phyloP scores from a whole-genome alignment of 2,888 invertebrate species.

The Scrobipalpa atriplicella region DNA sequence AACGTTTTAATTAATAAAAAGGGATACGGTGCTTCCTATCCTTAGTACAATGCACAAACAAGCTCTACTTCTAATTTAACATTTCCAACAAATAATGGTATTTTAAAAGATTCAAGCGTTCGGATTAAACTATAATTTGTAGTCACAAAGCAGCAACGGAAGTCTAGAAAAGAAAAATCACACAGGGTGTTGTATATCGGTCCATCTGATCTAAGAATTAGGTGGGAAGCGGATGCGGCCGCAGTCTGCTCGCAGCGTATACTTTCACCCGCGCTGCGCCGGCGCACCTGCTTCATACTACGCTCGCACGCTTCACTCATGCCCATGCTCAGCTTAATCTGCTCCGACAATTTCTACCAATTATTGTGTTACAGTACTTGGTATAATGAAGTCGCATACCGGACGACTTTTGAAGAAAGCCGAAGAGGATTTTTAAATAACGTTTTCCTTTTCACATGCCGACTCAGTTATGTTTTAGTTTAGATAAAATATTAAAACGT shows the following conservation, averaged over 20 bases:
- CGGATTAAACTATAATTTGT: background rate
- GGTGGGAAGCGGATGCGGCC: conserved; percentile 65
- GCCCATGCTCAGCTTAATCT: conserved; percentile 36
- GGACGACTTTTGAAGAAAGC: background rate
- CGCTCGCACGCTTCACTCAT: conserved; percentile 37
- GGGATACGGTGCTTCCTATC: no score
- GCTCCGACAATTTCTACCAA: conserved; percentile 45
- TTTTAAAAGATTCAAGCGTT: no score
- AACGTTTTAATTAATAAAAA: no score
- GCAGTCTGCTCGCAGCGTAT: conserved; percentile 37
- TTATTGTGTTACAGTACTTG: conserved; percentile 33
- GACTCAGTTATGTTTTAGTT: background rate
- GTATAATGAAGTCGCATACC: conserved; percentile 15
- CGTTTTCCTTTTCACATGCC: background rate
- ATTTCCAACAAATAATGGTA: background rate
- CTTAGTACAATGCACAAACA: no score
- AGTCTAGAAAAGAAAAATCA: conserved; percentile 15
- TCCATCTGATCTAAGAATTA: conserved; percentile 36
- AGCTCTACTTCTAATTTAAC: background rate
- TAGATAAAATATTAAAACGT: background rate
- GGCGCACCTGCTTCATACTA: conserved; percentile 49
- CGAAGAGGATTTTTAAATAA: background rate
- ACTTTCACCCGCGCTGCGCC: conserved; percentile 66
- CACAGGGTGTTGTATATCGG: conserved; percentile 24
- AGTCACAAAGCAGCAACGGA: background rate